Evolutionary conservation across 1,140 invertebrate species (phyloP).

Genomic region (Drosophila lowei): DNA sequence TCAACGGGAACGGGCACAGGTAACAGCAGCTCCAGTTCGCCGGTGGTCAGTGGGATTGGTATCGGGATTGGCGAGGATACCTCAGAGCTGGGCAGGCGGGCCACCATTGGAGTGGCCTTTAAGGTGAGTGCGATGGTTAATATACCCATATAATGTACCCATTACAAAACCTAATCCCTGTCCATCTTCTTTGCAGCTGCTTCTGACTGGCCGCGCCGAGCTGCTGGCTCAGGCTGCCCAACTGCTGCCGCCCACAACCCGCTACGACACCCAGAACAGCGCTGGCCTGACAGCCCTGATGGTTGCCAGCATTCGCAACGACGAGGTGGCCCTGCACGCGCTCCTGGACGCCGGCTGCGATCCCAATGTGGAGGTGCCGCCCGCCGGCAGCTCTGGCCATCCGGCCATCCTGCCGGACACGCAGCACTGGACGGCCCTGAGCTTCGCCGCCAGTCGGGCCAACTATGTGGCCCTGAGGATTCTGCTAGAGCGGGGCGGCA

Average conservation of each 20-base stretch:
- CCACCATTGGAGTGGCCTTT: conserved; percentile 91
- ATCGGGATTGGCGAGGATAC: conserved; percentile 67
- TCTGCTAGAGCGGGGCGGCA: conserved; percentile 90
- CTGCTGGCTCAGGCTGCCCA: conserved; percentile 90
- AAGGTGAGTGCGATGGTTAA: conserved; percentile 74
- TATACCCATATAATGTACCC: too few species aligned
- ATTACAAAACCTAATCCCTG: too few species aligned
- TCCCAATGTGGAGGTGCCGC: conserved; percentile 88
- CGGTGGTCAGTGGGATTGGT: conserved; percentile 21
- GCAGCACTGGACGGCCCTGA: conserved; percentile 91
- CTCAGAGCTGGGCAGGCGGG: conserved; percentile 84
- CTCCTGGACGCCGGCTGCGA: conserved; percentile 91
- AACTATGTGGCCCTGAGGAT: conserved; percentile 85
- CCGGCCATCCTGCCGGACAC: conserved; percentile 87
- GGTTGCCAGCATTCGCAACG: conserved; percentile 90
- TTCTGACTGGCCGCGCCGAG: conserved; percentile 90
- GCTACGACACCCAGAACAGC: conserved; percentile 90
- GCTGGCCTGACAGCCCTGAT: conserved; percentile 92
- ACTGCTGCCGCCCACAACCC: conserved; percentile 88
- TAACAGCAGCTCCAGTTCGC: neutral
- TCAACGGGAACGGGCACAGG: conserved; percentile 18
- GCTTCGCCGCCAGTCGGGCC: conserved; percentile 87
- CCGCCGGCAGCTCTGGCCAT: conserved; percentile 71
- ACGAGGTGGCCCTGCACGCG: conserved; percentile 89
- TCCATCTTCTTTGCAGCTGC: conserved; percentile 81